Evolutionary conservation across 1,140 invertebrate genomes (phyloP), one percentile per base, ranked within the genome.

Genomic region (Neodiprion fabricii): DNA sequence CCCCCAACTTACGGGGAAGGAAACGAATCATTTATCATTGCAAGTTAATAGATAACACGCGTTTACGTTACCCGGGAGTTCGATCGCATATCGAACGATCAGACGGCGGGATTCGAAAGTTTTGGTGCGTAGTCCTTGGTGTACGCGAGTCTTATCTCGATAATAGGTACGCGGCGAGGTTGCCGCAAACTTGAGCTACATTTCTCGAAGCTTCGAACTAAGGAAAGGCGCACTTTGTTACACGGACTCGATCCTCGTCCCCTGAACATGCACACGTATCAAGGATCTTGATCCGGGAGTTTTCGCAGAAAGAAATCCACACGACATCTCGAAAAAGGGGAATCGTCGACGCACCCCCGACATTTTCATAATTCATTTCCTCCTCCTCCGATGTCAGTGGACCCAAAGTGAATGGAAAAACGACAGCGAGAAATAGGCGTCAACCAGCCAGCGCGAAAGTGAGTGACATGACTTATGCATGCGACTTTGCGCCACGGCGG

Each of bases 11-110:
- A 5, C 53, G n/a, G 53, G 53, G 53, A 61, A 61, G 53, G 53
- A 61, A 61, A 61, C 53, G 11, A 61, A 17, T 61, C 53, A 17
- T 61, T 61, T 61, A 61, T 61, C 53, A 61, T 61, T 9, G 53
- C 11, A 61, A 61, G 53, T 61, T 61, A 61, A 61, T 61, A 61
- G 53, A 61, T 61, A 61, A 61, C 53, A 61, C 53, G 53, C 53
- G n/a, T 61, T 40, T 14, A 61, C 11, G 7, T 61, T 61, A 14
- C 53, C 11, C 53, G 11, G 8, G 53, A 61, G 53, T 61, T 61
- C 53, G 53, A 61, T 61, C 53, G 11, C 53, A 17, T 61, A 61
- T 61, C 53, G 53, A 17, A 61, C 53, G 53, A 61, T 61, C 53
- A 61, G 53, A 61, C 11, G 11, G 53, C 53, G n/a, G 53, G 53